Base-by-base conservation (phyloP, 2,888 invertebrate species). In the Gisinianus flammeolus region DNA sequence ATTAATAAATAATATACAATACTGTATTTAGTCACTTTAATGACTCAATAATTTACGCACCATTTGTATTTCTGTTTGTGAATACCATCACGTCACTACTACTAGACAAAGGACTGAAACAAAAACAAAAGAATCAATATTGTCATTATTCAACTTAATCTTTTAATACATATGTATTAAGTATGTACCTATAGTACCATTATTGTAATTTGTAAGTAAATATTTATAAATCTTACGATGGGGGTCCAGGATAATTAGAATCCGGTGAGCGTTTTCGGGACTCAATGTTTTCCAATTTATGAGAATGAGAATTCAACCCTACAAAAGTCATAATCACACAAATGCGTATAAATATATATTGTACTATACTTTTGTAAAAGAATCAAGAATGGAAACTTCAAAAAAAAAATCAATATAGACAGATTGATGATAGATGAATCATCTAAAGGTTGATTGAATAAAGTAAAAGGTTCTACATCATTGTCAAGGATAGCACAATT, bases 281-380 rank as follows among this genome's bases (percentile, higher is more conserved):
- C 33, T 76, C 76, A n/a, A 67, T 76, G 26, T 68, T 62, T 31
- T 76, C 76, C 24, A 76, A 68, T 58, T 76, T 76, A 26, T 68
- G 76, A n/a, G 76, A 54, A 26, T 76, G 76, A 69, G 69, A 44
- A 44, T 76, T 76, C 33, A 76, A 68, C 67, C 76, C 76, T 76
- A 56, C n/a, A 30, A 24, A 56, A n/a, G 4, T 24, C 16, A 66
- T 30, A 68, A 2, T 22, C 44, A 4, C 24, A 12, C 44, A 24
- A 70, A 70, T 70, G 44, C 28, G 6, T 6, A 28, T 64, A 16
- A 16, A 28, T 16, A 16, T 64, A 10, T 30, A 16, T 64, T 64
- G 22, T 3, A 24, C 22, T 16, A 64, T n/a, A 62, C 10, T 28
- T 22, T 16, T 26, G 30, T 4, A 16, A 4, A 64, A 64, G 24